Base-by-base conservation (phyloP, 2,888 invertebrate species). In the Epistrophe grossulariae region DNA sequence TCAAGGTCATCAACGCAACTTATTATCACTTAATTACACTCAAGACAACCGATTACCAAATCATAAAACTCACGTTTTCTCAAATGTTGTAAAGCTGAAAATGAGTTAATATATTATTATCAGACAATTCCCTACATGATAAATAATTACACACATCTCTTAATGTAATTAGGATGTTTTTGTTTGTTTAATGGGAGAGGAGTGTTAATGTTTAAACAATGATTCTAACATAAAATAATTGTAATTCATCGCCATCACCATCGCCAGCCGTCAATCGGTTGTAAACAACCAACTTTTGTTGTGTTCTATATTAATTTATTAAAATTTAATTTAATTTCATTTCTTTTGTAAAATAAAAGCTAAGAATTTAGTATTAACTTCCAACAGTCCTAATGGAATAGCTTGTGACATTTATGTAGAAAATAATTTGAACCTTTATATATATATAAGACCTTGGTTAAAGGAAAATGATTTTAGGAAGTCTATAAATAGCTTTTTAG, bases 1-100 rank as follows among this genome's bases (percentile, higher is more conserved):
- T 71, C 71, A 71, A 71, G 55, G 71, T 45, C 6, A 43, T 17
- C 8, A 57, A 17, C 31, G 43, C 17, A 57, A 45, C 43, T 71
- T 17, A 43, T 57, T 71, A 59, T 71, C 57, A 71, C 71, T 43
- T 31, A 43, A 43, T 57, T 17, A 43, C 43, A 40, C 10, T 24
- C 24, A 28, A 57, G 13, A n/a, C 13, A 57, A 55, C 24, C 19
- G 40, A 57, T 45, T 45, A 45, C 28, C 57, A 31, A 43, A 17
- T 38, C 24, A 43, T 55, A 52, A 55, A 71, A 24, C n/a, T 24
- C 40, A 2, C 9, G 11, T 38, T 17, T 38, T 17, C 60, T 57
- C 57, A 28, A n/a, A 40, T 15, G 19, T 19, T 11, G 15, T 24
- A 24, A 24, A 38, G n/a, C 50, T 24, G 9, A 55, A 40, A 35